These are phyloP conservation scores for Heliconius ethilla DNA, from an alignment of 2,888 invertebrate genomes.

Conservation along the genomic window DNA sequence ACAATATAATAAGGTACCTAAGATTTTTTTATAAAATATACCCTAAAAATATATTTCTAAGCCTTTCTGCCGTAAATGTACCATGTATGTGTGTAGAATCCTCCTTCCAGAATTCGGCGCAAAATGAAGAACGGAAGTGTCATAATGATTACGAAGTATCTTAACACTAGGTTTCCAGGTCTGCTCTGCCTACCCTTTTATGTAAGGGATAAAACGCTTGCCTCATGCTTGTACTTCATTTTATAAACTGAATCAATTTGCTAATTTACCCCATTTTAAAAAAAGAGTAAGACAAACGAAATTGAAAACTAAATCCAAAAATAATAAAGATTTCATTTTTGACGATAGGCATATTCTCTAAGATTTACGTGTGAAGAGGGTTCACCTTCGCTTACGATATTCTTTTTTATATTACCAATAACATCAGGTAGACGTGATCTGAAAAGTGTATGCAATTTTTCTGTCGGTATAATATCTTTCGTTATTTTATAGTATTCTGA, in stretches of 20 bases:
- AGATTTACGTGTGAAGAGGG: constrained; percentile 22
- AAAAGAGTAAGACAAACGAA: neutral
- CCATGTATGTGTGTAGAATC: too few relatives aligned
- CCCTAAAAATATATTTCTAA: neutral
- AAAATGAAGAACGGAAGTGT: neutral
- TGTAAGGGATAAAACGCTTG: too few relatives aligned
- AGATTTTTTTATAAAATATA: neutral
- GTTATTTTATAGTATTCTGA: neutral
- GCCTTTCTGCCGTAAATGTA: neutral
- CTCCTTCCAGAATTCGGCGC: too few relatives aligned
- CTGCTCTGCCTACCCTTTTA: neutral
- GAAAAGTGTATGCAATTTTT: constrained; percentile 13
- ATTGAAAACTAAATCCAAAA: constrained; percentile 12
- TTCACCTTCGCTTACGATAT: constrained; percentile 17
- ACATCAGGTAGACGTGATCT: constrained; percentile 2
- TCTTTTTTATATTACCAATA: constrained; percentile 18
- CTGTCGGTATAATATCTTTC: neutral
- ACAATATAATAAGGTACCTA: neutral
- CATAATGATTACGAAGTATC: neutral
- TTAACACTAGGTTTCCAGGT: neutral
- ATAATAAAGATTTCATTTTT: neutral
- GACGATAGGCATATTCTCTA: constrained; percentile 3
- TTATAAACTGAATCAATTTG: too few relatives aligned
- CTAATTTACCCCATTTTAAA: too few relatives aligned
- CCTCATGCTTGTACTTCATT: too few relatives aligned